phyloP scores from a whole-genome alignment of 2,797 vertebrate species.

The Eospalax fontanierii region DNA sequence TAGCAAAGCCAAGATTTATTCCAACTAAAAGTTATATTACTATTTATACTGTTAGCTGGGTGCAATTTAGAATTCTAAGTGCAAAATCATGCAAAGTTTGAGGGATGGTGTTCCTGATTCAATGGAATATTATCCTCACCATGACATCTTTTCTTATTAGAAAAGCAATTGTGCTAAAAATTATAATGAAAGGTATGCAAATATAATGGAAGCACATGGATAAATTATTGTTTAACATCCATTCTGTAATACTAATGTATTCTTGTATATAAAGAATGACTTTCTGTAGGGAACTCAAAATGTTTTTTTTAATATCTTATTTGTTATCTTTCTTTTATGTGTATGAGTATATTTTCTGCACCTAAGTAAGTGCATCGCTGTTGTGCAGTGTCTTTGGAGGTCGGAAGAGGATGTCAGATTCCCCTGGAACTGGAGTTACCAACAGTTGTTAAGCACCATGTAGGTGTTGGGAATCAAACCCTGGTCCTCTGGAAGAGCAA shows the following conservation, averaged over 20 bases:
- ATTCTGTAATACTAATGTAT: slow-evolving; percentile 45
- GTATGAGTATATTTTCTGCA: too few species aligned
- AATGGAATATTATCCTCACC: neutral
- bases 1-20: neutral
- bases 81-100: slow-evolving; percentile 46
- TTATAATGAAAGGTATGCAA: slow-evolving; percentile 42
- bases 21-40: slow-evolving; percentile 38
- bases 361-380: too few species aligned
- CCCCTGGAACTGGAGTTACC: too few species aligned
- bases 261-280: slow-evolving; percentile 20
- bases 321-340: too few species aligned
- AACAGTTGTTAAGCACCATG: too few species aligned
- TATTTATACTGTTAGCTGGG: slow-evolving; percentile 27
- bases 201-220: neutral
- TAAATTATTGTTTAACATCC: slow-evolving; percentile 25
- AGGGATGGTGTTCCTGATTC: neutral
- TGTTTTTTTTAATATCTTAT: neutral
- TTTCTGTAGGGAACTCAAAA: slow-evolving; percentile 43
- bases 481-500: too few species aligned
- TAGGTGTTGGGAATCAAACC: too few species aligned
- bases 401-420: too few species aligned
- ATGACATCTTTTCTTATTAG: slow-evolving; percentile 34
- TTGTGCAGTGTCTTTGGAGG: too few species aligned
- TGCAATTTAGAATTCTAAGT: slow-evolving; percentile 54
- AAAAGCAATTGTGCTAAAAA: slow-evolving; percentile 59